Evolutionary conservation across 2,797 vertebrate genomes (phyloP).

Genomic region (Phalanger gymnotis): DNA sequence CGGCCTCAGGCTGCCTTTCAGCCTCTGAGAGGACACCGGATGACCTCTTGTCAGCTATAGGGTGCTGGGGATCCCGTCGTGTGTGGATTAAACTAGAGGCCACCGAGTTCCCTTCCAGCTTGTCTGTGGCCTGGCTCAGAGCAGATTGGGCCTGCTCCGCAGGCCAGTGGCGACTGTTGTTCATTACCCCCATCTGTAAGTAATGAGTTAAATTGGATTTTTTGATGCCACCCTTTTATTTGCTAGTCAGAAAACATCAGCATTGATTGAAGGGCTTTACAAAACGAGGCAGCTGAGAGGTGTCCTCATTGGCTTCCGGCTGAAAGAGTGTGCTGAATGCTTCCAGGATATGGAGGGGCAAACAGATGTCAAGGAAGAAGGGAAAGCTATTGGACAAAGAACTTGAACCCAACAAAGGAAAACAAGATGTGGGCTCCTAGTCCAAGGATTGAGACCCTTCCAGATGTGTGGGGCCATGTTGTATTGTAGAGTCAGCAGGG

Average conservation of each 20-base stretch:
- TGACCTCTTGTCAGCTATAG: not conserved
- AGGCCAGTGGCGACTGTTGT: conserved; percentile 71
- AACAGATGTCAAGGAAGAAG: conserved; percentile 69
- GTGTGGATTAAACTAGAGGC: not conserved
- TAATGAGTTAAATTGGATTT: conserved; percentile 80
- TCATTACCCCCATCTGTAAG: conserved; percentile 83
- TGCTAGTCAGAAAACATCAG: conserved; percentile 80
- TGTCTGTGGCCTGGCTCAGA: conserved; percentile 64
- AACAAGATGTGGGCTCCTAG: not conserved
- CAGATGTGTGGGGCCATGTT: not conserved
- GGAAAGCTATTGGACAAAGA: conserved; percentile 61
- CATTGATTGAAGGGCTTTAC: conserved; percentile 78
- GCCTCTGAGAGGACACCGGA: not conserved
- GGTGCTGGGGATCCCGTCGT: not conserved
- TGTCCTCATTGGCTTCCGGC: conserved; percentile 81
- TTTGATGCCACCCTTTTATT: conserved; percentile 79
- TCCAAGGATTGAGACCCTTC: not conserved
- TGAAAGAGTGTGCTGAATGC: conserved; percentile 69
- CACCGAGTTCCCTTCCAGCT: not conserved
- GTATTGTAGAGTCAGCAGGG: too few relatives aligned
- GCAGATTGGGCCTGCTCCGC: conserved; percentile 56
- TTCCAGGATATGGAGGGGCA: conserved; percentile 70
- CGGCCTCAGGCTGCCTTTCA: not conserved
- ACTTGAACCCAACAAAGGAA: conserved; percentile 55
- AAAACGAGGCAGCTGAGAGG: conserved; percentile 78